Conservation (phyloP, 1,140 invertebrate genomes). For the Drosophila sp. region DNA sequence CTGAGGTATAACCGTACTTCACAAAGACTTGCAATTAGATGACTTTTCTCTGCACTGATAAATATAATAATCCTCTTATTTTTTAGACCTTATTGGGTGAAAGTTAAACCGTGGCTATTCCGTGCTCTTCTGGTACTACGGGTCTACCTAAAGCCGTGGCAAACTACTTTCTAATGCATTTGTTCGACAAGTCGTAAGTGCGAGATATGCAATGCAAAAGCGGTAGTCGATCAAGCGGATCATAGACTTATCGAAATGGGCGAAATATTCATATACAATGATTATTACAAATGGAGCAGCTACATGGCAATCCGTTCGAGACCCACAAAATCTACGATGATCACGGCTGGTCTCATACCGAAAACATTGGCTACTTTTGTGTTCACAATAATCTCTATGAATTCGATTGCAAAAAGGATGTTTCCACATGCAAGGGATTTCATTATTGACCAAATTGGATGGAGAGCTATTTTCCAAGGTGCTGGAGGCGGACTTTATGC, state of each 20-base stretch:
- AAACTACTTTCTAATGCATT: conserved; percentile 82
- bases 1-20: too few species aligned
- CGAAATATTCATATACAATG: conserved; percentile 80
- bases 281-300: conserved; percentile 67
- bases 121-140: conserved; percentile 89
- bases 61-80: too few species aligned
- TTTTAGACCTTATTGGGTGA: conserved; percentile 58
- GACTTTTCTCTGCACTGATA: too few species aligned
- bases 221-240: conserved; percentile 16
- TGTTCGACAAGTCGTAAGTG: conserved; percentile 30
- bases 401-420: conserved; percentile 89
- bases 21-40: too few species aligned
- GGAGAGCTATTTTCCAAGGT: conserved; percentile 57
- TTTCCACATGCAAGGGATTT: conserved; percentile 88
- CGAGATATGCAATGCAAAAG: neutral
- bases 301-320: conserved; percentile 85
- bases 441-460: conserved; percentile 80
- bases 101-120: conserved; percentile 74
- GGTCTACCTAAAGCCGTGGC: conserved; percentile 91
- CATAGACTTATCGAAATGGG: conserved; percentile 74
- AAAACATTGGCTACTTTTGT: conserved; percentile 89
- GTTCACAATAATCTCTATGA: conserved; percentile 87
- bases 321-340: conserved; percentile 85
- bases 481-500: conserved; percentile 75
- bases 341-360: conserved; percentile 89